These are phyloP conservation scores for Melolontha melolontha DNA, from an alignment of 2,888 invertebrate species.

Conservation along the genomic window DNA sequence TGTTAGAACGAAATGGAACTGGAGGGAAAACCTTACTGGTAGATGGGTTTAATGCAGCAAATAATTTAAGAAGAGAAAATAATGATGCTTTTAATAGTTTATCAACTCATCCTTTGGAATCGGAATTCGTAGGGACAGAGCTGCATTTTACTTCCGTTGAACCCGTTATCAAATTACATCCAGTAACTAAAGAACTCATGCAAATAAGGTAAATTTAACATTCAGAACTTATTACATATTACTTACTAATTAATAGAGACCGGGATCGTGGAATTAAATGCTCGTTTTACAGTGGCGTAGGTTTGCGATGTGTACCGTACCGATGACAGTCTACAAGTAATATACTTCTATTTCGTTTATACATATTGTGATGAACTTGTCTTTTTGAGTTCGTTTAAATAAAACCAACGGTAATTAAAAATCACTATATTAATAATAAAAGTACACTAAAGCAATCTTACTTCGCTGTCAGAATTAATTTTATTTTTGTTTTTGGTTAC, in stretches of 20 bases:
- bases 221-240: too few relatives aligned
- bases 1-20: slow-evolving; percentile 69
- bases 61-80: slow-evolving; percentile 67
- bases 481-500: too few relatives aligned
- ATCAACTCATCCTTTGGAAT: slow-evolving; percentile 69
- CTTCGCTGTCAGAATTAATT: too few relatives aligned
- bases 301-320: too few relatives aligned
- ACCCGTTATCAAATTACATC: slow-evolving; percentile 72
- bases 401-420: too few relatives aligned
- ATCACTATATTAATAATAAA: too few relatives aligned
- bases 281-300: background rate
- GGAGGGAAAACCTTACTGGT: slow-evolving; percentile 82
- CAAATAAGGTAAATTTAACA: slow-evolving; percentile 70
- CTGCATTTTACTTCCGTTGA: slow-evolving; percentile 70
- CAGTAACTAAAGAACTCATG: slow-evolving; percentile 68
- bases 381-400: too few relatives aligned
- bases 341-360: too few relatives aligned
- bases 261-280: background rate
- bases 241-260: too few relatives aligned
- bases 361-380: too few relatives aligned
- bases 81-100: slow-evolving; percentile 73
- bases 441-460: too few relatives aligned
- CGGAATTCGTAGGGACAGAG: slow-evolving; percentile 75
- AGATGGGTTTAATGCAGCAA: slow-evolving; percentile 79
- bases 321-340: too few relatives aligned